These are phyloP conservation scores for Carlito syrichta DNA, from an alignment of 2,113 vertebrate species.

Conservation along the genomic window DNA sequence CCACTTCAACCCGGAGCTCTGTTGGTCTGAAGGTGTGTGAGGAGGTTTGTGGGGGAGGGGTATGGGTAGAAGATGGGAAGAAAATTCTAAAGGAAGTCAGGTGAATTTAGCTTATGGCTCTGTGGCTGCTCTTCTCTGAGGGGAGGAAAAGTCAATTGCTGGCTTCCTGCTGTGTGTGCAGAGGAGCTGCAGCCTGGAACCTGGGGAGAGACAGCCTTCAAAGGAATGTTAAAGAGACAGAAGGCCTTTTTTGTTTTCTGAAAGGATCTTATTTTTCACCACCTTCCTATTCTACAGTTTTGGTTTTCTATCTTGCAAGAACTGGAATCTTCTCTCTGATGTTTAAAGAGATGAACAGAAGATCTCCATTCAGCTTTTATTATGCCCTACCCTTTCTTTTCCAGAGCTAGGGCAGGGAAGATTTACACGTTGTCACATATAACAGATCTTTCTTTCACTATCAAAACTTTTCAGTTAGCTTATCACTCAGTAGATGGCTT, in stretches of 20 bases:
- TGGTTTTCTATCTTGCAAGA: neutral
- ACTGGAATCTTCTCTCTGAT: neutral
- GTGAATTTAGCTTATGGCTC: neutral
- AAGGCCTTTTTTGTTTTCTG: neutral
- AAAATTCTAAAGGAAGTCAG: neutral
- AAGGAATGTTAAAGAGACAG: neutral
- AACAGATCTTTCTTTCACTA: neutral
- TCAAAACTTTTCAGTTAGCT: neutral
- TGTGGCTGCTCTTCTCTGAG: neutral
- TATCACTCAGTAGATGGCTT: neutral
- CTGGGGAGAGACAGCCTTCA: neutral
- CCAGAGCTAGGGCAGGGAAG: neutral
- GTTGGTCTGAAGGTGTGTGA: neutral
- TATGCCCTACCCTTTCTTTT: neutral
- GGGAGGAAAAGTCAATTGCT: neutral
- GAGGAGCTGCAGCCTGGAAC: neutral
- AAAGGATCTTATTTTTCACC: neutral
- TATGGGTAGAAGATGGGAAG: neutral
- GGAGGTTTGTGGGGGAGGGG: neutral
- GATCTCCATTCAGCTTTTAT: neutral
- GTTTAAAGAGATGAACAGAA: neutral
- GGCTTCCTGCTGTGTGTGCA: neutral
- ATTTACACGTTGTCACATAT: neutral
- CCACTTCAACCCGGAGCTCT: neutral
- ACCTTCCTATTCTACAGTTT: neutral